phyloP scores from a whole-genome alignment of 2,113 vertebrate species.

The Cyanistes caeruleus region DNA sequence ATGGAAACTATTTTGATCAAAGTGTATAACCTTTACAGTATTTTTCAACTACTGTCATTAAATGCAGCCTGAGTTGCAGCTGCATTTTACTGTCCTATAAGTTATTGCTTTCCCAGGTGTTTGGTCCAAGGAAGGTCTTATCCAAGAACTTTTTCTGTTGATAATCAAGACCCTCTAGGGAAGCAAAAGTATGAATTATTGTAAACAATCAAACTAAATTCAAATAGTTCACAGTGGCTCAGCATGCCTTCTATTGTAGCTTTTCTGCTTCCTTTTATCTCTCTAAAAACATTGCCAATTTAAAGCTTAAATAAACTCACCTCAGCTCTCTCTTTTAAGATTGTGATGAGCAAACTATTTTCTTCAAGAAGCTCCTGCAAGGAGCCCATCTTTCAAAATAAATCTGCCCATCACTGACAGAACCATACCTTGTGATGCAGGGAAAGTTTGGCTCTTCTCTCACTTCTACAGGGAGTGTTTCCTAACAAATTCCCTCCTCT shows the following conservation, averaged over 20 bases:
- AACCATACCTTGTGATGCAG: not conserved
- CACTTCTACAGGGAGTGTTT: not conserved
- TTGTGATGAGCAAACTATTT: not conserved
- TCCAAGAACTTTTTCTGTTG: not conserved
- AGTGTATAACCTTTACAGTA: not conserved
- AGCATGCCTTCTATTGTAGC: not conserved
- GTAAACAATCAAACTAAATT: not conserved
- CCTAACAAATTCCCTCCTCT: not conserved
- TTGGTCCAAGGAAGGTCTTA: not conserved
- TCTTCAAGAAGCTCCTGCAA: not conserved
- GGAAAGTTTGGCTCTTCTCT: not conserved
- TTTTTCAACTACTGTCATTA: conserved; percentile 38
- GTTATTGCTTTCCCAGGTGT: conserved; percentile 66
- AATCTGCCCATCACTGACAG: not conserved
- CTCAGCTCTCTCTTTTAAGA: not conserved
- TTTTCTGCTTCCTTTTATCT: not conserved
- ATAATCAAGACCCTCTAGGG: conserved; percentile 3
- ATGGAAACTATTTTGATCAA: conserved; percentile 16
- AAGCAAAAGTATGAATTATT: not conserved
- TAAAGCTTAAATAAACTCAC: not conserved
- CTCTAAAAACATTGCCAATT: not conserved
- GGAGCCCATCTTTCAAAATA: not conserved
- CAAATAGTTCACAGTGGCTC: not conserved
- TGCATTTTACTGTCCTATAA: conserved; percentile 21
- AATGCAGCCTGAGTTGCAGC: conserved; percentile 37